These are phyloP conservation scores for Drosophila anomalata DNA, from an alignment of 2,888 invertebrate genomes.

Conservation along the genomic window DNA sequence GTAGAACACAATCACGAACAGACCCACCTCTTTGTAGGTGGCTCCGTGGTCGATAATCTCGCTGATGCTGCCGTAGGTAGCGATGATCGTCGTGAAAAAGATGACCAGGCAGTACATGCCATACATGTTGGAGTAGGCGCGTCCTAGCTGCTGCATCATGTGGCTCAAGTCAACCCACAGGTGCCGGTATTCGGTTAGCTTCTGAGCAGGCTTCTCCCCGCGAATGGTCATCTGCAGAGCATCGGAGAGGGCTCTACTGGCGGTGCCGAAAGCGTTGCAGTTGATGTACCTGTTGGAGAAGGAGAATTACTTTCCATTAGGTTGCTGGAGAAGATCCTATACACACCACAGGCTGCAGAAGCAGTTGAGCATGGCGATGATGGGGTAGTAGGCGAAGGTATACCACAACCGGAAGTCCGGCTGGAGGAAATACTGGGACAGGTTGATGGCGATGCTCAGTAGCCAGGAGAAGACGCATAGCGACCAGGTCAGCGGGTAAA, in stretches of 20 bases:
- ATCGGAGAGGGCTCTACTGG: conserved; percentile 87
- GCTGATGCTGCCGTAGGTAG: conserved; percentile 88
- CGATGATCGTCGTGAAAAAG: conserved; percentile 90
- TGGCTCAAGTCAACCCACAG: conserved; percentile 90
- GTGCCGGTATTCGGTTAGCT: conserved; percentile 88
- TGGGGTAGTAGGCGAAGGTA: conserved; percentile 89
- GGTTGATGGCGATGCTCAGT: conserved; percentile 87
- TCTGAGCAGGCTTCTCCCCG: conserved; percentile 87
- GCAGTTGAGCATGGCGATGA: conserved; percentile 90
- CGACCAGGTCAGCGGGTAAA: conserved; percentile 87
- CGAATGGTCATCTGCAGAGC: conserved; percentile 88
- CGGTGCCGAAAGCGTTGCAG: conserved; percentile 87
- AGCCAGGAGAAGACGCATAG: conserved; percentile 88
- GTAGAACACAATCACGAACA: conserved; percentile 89
- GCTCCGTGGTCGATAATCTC: conserved; percentile 90
- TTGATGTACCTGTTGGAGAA: conserved; percentile 84
- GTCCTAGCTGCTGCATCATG: conserved; percentile 90
- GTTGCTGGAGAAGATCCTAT: not conserved
- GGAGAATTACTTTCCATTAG: not conserved
- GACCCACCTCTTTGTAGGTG: conserved; percentile 89
- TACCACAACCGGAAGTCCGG: conserved; percentile 90
- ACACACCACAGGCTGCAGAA: conserved; percentile 88
- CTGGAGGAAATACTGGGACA: conserved; percentile 89
- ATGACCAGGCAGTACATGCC: conserved; percentile 90
- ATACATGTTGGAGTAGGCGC: conserved; percentile 91